Conservation (phyloP, 1,140 invertebrate genomes). For the Caerostris darwini region DNA sequence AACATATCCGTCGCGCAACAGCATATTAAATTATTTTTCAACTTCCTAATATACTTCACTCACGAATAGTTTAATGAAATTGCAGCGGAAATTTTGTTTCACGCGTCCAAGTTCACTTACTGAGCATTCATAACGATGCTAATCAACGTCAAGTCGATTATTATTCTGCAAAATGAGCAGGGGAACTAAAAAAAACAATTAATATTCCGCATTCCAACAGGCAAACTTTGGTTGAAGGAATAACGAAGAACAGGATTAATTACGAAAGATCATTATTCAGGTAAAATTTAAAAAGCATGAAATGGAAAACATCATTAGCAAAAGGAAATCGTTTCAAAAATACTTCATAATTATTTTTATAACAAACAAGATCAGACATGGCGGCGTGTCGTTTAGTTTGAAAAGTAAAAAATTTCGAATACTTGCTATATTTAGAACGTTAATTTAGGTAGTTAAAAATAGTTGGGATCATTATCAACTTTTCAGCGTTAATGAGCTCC, state of each 20-base stretch:
- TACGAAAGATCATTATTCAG: neutral
- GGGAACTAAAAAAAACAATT: neutral
- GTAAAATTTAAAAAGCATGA: slow-evolving; percentile 25
- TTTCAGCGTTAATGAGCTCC: neutral
- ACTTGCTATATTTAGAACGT: neutral
- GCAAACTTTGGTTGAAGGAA: neutral
- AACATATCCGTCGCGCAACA: no score
- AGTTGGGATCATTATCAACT: neutral
- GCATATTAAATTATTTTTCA: no score
- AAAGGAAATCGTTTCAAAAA: neutral
- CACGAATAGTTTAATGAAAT: neutral
- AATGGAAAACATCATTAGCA: slow-evolving; percentile 11
- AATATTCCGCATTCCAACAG: neutral
- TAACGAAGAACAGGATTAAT: neutral
- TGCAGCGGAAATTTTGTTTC: neutral
- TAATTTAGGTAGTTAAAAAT: neutral
- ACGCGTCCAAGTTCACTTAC: neutral
- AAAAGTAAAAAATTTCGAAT: neutral
- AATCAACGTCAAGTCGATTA: neutral
- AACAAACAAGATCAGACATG: neutral
- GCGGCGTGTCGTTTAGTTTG: neutral
- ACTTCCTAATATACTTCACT: no score
- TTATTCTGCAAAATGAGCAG: neutral
- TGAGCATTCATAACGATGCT: slow-evolving; percentile 6
- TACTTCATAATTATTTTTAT: slow-evolving; percentile 20